Evolutionary conservation across 1,140 invertebrate genomes (phyloP), one percentile per base, ranked within the genome.

Genomic region (Episyrphus balteatus): DNA sequence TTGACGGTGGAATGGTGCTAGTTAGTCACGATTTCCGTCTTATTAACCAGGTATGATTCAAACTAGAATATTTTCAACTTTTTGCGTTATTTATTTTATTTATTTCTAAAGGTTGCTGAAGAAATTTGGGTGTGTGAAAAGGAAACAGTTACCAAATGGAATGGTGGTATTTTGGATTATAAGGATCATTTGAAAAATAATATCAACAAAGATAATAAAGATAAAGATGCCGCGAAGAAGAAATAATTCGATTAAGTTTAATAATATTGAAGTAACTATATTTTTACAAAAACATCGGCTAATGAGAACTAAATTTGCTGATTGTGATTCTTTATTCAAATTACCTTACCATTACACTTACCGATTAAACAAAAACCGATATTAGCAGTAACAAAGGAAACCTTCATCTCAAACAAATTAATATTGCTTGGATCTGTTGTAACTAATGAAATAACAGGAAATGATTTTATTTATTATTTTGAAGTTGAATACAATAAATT

Each of bases 61-160:
- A 26, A 26, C 8, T n/a, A n/a, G n/a, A 26, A 26, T 26, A 26
- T 26, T 26, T 26, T 26, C 21, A 5, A 41, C 3, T 26, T 5
- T 39, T 47, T 38, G 31, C 10, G 13, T 46, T 50, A 18, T 40
- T 34, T 49, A 47, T 6, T 42, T 8, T 38, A 21, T 44, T 38
- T 61, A n/a, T n/a, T n/a, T n/a, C n/a, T n/a, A n/a, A n/a, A 97
- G 92, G 95, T 99, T 19, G 95, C 95, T 15, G 84, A 98, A 72
- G 93, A 97, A 72, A 98, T 99, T 69, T 99, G 95, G 95, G 84
- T 99, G 14, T 99, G 97, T 70, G 94, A 98, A 66, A 91, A 99
- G 55, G 85, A 86, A 55, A 88, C 84, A 9, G 84, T 96, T 12
- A 98, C 92, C 3, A 98, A 98, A 72, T 99, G 96, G 93, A 78